These are phyloP conservation scores for Zaprionus bogoriensis DNA, from an alignment of 2,888 invertebrate species.

Conservation along the genomic window DNA sequence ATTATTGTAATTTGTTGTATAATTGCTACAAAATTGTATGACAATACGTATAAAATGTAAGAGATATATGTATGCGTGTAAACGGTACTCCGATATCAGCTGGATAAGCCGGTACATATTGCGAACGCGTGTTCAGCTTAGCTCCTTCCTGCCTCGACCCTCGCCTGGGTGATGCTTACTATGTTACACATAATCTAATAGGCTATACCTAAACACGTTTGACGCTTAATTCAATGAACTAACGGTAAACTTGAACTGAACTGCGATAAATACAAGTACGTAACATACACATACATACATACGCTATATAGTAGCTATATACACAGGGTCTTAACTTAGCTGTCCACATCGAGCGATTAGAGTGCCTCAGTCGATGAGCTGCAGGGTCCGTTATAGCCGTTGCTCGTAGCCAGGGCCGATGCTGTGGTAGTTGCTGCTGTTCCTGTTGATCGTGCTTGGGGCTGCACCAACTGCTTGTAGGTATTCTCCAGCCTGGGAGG, in stretches of 20 bases:
- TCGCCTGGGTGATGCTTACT: conserved; percentile 47
- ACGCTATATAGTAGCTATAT: background rate
- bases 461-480: conserved; percentile 65
- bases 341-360: conserved; percentile 20
- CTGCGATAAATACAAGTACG: conserved; percentile 18
- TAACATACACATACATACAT: too few relatives aligned
- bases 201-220: conserved; percentile 71
- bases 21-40: conserved; percentile 64
- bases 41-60: conserved; percentile 61
- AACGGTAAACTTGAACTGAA: conserved; percentile 47
- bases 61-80: conserved; percentile 9
- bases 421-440: conserved; percentile 9
- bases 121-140: conserved; percentile 7
- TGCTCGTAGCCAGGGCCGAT: conserved; percentile 29
- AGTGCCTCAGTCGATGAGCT: conserved; percentile 85
- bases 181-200: conserved; percentile 73
- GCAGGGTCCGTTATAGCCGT: conserved; percentile 83
- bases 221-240: conserved; percentile 60
- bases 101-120: background rate
- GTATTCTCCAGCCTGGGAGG: conserved; percentile 64
- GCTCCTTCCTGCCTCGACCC: conserved; percentile 4
- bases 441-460: conserved; percentile 27
- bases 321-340: background rate
- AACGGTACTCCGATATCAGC: conserved; percentile 4
- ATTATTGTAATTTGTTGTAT: conserved; percentile 29